These are phyloP conservation scores for Candidula unifasciata DNA, from an alignment of 2,888 invertebrate genomes.

Conservation along the genomic window DNA sequence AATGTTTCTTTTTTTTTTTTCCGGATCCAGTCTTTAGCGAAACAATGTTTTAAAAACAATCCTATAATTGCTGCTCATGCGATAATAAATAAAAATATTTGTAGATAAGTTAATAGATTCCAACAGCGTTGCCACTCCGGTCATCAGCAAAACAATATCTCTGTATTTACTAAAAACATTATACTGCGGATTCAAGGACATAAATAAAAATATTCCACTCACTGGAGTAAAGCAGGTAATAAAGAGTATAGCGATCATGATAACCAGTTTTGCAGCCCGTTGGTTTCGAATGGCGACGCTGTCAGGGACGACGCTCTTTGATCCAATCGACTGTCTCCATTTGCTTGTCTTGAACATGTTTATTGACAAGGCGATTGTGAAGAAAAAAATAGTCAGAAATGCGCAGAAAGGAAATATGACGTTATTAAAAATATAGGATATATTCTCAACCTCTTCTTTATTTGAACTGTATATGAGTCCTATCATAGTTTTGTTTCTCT, in stretches of 20 bases:
- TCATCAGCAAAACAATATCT: not conserved
- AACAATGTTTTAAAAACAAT: not conserved
- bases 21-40: no score
- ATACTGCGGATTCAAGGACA: not conserved
- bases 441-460: not conserved
- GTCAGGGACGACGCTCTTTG: not conserved
- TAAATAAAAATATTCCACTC: not conserved
- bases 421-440: not conserved
- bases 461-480: not conserved
- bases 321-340: not conserved
- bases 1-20: no score
- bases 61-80: constrained; percentile 22
- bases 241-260: not conserved
- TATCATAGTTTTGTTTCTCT: constrained; percentile 1
- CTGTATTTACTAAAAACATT: not conserved
- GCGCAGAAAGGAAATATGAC: not conserved
- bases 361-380: not conserved
- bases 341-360: not conserved
- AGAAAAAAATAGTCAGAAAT: not conserved
- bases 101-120: constrained; percentile 28
- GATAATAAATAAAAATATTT: constrained; percentile 25
- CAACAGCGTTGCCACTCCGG: not conserved
- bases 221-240: constrained; percentile 5
- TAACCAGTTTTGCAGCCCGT: not conserved
- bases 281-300: not conserved